Evolutionary conservation across 2,797 vertebrate genomes (phyloP).

Genomic region (Trematomus bernacchii): DNA sequence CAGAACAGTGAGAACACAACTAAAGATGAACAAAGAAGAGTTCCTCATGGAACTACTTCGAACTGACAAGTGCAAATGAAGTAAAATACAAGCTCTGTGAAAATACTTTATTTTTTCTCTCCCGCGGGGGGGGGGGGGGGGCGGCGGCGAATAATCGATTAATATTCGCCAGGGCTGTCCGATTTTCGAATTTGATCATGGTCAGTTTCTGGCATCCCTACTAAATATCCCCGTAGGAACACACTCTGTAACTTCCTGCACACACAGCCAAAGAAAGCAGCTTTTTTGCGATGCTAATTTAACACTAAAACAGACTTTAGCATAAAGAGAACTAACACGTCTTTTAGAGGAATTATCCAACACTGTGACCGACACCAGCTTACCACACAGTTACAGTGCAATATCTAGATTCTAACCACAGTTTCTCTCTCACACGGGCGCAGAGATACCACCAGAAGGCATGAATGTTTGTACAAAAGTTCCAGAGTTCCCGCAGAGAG

Average conservation of each 20-base stretch:
- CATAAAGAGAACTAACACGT: not conserved
- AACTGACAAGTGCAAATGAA: too few species aligned
- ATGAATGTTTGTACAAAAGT: not conserved
- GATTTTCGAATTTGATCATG: too few species aligned
- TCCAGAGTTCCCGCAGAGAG: slow-evolving; percentile 20
- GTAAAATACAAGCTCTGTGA: too few species aligned
- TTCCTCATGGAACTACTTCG: too few species aligned
- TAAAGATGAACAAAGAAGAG: too few species aligned
- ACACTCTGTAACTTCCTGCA: not conserved
- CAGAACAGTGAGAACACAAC: too few species aligned
- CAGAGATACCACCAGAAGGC: not conserved
- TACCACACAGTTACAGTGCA: not conserved
- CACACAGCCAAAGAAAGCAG: not conserved
- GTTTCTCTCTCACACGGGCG: not conserved
- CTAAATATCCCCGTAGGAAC: not conserved
- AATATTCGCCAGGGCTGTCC: too few species aligned
- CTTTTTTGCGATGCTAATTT: not conserved
- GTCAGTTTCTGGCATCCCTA: too few species aligned
- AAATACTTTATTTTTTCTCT: too few species aligned
- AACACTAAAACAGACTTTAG: not conserved
- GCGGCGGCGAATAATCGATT: too few species aligned
- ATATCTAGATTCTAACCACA: not conserved
- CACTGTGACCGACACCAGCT: not conserved
- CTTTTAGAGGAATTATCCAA: not conserved
- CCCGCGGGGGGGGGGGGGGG: too few species aligned